These are phyloP conservation scores for Aricia artaxerxes DNA, from an alignment of 2,888 invertebrate species.

Conservation along the genomic window DNA sequence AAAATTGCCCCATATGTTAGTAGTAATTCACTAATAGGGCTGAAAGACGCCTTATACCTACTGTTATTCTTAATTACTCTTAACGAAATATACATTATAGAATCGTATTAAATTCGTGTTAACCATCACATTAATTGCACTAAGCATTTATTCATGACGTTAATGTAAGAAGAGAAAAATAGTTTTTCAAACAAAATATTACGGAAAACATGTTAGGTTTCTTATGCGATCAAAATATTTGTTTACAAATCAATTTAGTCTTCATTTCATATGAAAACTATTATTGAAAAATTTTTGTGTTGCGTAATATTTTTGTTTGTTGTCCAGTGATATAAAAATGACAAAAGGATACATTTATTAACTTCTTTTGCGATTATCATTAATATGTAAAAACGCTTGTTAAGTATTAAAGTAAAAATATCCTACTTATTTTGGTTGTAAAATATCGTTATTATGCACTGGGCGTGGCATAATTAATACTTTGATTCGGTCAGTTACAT, in stretches of 20 bases:
- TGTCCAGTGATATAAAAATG: background rate
- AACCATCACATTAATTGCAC: constrained; percentile 1
- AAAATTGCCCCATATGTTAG: constrained; percentile 31
- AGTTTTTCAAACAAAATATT: background rate
- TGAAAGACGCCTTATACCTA: constrained; percentile 4
- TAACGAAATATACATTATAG: constrained; percentile 30
- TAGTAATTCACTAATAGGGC: constrained; percentile 28
- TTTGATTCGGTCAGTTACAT: background rate
- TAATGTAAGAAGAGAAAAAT: background rate
- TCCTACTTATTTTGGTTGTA: background rate
- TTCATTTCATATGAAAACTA: constrained; percentile 66
- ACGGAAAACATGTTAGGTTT: background rate
- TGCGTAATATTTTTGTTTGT: constrained; percentile 19
- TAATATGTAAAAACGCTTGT: background rate
- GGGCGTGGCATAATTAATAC: background rate
- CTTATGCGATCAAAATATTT: constrained; percentile 40
- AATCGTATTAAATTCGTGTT: constrained; percentile 3
- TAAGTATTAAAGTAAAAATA: background rate
- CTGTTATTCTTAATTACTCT: constrained; percentile 31
- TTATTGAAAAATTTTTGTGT: constrained; percentile 51
- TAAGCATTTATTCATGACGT: constrained; percentile 13
- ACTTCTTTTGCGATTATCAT: background rate
- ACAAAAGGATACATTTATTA: background rate
- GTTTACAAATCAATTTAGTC: constrained; percentile 59
- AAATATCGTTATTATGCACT: background rate